Percentiles rank a stretch among this genome's conserved stretches.
Conservation (phyloP, 1,140 invertebrate genomes). For the Galendromus occidentalis region DNA sequence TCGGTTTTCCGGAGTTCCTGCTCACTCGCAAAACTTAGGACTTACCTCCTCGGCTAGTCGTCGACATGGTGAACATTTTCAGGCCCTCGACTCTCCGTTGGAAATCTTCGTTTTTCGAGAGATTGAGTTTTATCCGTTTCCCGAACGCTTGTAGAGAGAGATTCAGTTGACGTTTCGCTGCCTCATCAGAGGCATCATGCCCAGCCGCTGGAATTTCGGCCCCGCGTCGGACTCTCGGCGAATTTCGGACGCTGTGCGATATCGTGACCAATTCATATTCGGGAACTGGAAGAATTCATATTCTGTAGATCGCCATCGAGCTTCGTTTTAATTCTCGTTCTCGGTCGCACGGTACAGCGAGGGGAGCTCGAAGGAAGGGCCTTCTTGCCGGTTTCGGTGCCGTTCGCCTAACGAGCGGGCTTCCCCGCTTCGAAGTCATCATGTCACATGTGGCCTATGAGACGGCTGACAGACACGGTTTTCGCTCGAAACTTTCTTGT, state of each 20-base stretch:
- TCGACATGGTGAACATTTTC: slow-evolving; percentile 50
- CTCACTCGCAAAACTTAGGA: background rate
- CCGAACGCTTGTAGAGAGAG: slow-evolving; percentile 21
- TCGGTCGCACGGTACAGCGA: too few relatives aligned
- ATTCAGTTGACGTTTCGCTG: background rate
- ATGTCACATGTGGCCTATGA: too few relatives aligned
- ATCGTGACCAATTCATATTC: slow-evolving; percentile 40
- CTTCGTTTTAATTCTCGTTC: too few relatives aligned
- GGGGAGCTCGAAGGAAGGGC: too few relatives aligned
- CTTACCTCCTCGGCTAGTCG: slow-evolving; percentile 39
- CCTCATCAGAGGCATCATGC: background rate
- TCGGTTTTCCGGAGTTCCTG: background rate
- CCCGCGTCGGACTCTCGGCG: background rate
- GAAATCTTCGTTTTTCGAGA: slow-evolving; percentile 38
- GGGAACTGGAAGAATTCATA: slow-evolving; percentile 41
- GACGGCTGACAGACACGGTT: too few relatives aligned
- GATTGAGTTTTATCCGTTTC: slow-evolving; percentile 35
- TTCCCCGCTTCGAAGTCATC: too few relatives aligned
- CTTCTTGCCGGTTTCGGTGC: too few relatives aligned
- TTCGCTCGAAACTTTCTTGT: too few relatives aligned
- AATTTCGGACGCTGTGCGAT: slow-evolving; percentile 18
- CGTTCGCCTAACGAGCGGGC: too few relatives aligned
- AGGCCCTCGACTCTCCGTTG: slow-evolving; percentile 26
- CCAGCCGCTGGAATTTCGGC: background rate
- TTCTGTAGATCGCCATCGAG: too few relatives aligned